Conservation (phyloP, 64 coral and sea anemone species). For the Stylophora pistillata region DNA sequence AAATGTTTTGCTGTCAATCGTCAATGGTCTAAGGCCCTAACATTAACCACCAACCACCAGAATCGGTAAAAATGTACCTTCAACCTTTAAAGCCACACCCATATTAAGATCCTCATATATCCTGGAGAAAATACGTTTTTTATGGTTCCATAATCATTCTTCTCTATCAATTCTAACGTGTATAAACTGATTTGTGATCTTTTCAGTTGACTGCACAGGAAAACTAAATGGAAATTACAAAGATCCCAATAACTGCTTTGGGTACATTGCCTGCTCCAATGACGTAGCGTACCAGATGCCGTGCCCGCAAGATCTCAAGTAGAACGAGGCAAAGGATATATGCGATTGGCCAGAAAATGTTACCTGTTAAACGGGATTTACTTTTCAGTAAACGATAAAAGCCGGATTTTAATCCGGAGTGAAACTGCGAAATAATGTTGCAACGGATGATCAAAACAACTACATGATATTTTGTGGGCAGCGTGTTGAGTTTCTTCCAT, state of each 20-base stretch:
- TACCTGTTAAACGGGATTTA: not conserved
- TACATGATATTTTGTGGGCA: too few species aligned
- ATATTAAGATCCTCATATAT: not conserved
- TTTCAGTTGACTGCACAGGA: not conserved
- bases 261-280: not conserved
- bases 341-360: not conserved
- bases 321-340: not conserved
- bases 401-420: too few species aligned
- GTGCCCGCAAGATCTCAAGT: not conserved
- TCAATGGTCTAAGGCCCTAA: too few species aligned
- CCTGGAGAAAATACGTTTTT: not conserved
- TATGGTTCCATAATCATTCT: not conserved
- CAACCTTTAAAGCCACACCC: too few species aligned
- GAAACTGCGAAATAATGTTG: too few species aligned
- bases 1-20: too few species aligned
- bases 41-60: too few species aligned
- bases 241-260: not conserved
- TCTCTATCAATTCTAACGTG: too few species aligned
- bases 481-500: too few species aligned
- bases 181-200: not conserved
- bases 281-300: not conserved
- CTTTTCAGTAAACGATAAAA: too few species aligned
- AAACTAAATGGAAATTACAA: conserved; percentile 9
- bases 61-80: too few species aligned
- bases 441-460: too few species aligned